Base-by-base conservation (phyloP, 2,888 invertebrate genomes). In the Mythimna pallens region DNA sequence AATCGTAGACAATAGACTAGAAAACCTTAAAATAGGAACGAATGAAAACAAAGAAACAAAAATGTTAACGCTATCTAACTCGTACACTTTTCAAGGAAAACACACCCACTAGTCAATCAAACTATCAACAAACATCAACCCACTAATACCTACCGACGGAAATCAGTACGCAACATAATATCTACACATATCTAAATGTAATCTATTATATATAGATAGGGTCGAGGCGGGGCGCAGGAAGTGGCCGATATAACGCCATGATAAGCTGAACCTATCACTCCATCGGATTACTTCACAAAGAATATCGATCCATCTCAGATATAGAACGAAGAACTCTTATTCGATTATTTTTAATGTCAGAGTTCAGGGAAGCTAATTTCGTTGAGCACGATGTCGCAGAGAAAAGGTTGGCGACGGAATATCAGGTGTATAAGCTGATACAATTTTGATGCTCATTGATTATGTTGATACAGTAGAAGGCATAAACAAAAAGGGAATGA, bases 281-380 rank as follows among this genome's bases (percentile, higher is more conserved):
- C 88, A 93, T 90, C 89, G 89, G 91, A 91, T 90, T 91, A 91
- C 88, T 80, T 82, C 87, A 92, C 91, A 93, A 90, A 89, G 86
- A 86, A 81, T 81, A 77, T 78, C 73, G 85, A 84, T 81, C 74
- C 73, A 81, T 82, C 85, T 84, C 82, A 83, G 84, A 82, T 90
- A 89, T 83, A 88, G 86, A 86, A 85, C 88, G 91, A 90, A 89
- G 87, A 89, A 89, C 84, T 85, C 84, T 93, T 89, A 94, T 92
- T 92, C 88, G 86, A 93, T 93, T 92, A 91, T 88, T 81, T 82
- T 85, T 87, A 91, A 93, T 89, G 91, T 88, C 89, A 93, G 84
- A 93, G 92, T 90, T 91, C 89, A 92, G 67, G 73, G 30, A 30
- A 78, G 55, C 43, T 22, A 36, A 62, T 68, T 62, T 57, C 2